Base-by-base conservation (phyloP, 35 echinoderm and acorn worm species). In the Eucidaris tribuloides region DNA sequence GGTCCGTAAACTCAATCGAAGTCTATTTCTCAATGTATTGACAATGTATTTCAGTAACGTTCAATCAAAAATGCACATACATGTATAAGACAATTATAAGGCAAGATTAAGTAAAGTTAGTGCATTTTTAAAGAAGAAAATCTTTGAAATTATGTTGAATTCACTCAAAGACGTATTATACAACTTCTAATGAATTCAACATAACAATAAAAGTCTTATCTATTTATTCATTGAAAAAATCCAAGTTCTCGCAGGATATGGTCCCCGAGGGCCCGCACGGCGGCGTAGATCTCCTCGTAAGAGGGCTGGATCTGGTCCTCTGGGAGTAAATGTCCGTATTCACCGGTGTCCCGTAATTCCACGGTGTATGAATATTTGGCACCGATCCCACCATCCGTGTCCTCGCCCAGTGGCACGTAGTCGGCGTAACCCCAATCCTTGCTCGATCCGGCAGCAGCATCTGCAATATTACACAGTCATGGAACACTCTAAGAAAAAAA, bases 281-380 rank as follows among this genome's bases (percentile, higher is more conserved):
- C 83, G 15, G 83, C 83, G 22, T 77, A 63, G 1, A 58, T 78
- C 42, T 86, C 83, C 13, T 86, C 63, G 20, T 7, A 19, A 11
- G 83, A 55, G 18, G 40, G 41, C 5, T 77, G 66, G 17, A 86
- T 86, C 72, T 86, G 68, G 70, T 78, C 41, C 39, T 62, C 83
- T 36, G 83, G 83, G 20, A 86, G 48, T 2, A 86, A 28, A 28
- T 77, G 78, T 0, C 83, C 83, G 36, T 86, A 78, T 1, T 65
- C 68, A 23, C 83, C 83, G n/a, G 83, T 86, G 48, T 86, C 83
- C 22, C 83, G 45, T 7, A 86, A 71, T 63, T 86, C 83, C 15
- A 86, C 70, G 36, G 68, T 74, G 70, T 78, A 86, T 30, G 83
- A 52, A 62, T 86, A 86, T 23, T 43, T 58, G 65, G 65, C 68